Base-by-base conservation (phyloP, 2,888 invertebrate genomes). In the Zaprionus lineosus region DNA sequence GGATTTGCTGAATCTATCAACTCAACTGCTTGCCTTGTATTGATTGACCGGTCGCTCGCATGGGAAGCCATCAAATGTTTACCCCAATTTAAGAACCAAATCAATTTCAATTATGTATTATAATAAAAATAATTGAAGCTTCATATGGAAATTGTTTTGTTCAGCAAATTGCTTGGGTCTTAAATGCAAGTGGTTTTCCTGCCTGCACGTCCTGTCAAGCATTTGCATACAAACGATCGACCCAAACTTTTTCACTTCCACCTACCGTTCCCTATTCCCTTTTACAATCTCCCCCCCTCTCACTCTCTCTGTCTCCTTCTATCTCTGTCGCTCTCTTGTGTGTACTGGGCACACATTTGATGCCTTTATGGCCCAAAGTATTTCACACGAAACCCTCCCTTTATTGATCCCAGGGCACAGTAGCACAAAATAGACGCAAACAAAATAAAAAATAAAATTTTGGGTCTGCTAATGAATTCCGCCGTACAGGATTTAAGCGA, bases 321-420 rank as follows among this genome's bases (percentile, higher is more conserved):
- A n/a, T 18, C 36, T n/a, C 8, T 18, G 41, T 7, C 48, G 16
- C 12, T n/a, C 2, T 24, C 8, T 4, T 8, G 8, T 24, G 24
- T 24, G 6, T 24, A 24, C 24, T 14, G 8, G 16, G 14, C 46
- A 48, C 65, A 71, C 75, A 60, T 52, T 75, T 66, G 72, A 63
- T 63, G 50, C 47, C 37, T 68, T 74, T 81, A 70, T 66, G 55
- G 51, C 51, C 43, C 16, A 21, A 55, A 59, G 66, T 31, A 71
- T 71, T 69, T 71, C 59, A 71, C 66, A 71, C 59, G 71, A 31
- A 48, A 24, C 19, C 46, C 21, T 31, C n/a, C 37, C 51, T 64
- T 82, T 78, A 82, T 66, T 33, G 58, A 58, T 82, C 78, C 82
- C 78, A 12, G n/a, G 71, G 61, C 63, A 61, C 71, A 55, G 51